Base-by-base conservation (phyloP, 2,797 vertebrate genomes). In the Hybognathus amarus region DNA sequence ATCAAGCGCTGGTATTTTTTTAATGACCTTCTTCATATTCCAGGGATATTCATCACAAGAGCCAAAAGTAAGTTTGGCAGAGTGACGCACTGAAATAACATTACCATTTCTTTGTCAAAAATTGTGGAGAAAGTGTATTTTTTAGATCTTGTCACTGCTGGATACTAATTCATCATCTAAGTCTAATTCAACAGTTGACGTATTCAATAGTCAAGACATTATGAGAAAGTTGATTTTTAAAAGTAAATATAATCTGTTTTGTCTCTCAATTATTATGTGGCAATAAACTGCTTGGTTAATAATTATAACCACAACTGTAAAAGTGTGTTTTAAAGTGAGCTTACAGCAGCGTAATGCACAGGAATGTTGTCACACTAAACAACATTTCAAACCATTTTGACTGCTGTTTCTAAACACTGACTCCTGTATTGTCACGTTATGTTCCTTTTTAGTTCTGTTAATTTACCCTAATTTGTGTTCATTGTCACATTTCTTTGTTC, bases 1-100 rank as follows among this genome's bases (percentile, higher is more conserved):
- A 27, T n/a, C 6, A 61, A 61, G 3, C 0, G 7, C 40, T 40
- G 12, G 22, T 12, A 56, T 27, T n/a, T 63, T 42, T 17, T 61
- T 1, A 7, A 2, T 24, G 0, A n/a, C 11, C 1, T 20, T 45
- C 61, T 63, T 63, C 27, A 30, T 30, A 63, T 63, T 63, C 54
- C 56, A 42, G 38, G 38, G 38, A 42, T 61, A 30, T 63, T 12
- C 56, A 30, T 45, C 56, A 45, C n/a, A 18, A 42, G n/a, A 77
- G 38, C 5, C 30, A 20, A 77, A 77, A 7, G 75, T 77, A 77
- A 77, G 56, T 77, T 24, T 63, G 36, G 36, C n/a, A n/a, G 74
- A 61, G 13, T n/a, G 8, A 42, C 11, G 22, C 54, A 27, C 38
- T 56, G 52, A 63, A 45, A 42, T 42, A 11, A 2, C 0, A 40